Evolutionary conservation across 2,888 invertebrate genomes (phyloP).

Genomic region (Operophtera brumata): DNA sequence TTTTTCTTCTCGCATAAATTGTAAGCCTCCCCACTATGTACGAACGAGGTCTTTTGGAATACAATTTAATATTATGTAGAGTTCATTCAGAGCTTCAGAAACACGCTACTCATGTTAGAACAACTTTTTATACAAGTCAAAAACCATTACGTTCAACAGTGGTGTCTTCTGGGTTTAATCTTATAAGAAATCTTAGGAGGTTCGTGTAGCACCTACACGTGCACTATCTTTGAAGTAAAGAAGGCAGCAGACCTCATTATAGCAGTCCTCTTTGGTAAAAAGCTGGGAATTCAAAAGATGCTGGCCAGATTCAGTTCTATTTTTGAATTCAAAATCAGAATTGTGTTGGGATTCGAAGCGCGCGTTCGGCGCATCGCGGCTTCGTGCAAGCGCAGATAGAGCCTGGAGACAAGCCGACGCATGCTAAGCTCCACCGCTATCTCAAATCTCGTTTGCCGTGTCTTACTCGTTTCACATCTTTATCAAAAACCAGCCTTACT

Average conservation of each 20-base stretch:
- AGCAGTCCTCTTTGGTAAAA: slow-evolving; percentile 2
- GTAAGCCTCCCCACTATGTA: slow-evolving; percentile 7
- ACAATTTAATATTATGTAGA: not conserved
- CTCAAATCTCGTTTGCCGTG: slow-evolving; percentile 59
- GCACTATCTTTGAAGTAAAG: not conserved
- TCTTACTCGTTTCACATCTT: slow-evolving; percentile 64
- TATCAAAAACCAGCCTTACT: slow-evolving; percentile 59
- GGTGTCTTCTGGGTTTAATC: too few relatives aligned
- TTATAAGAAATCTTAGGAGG: too few relatives aligned
- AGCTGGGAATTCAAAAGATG: slow-evolving; percentile 8
- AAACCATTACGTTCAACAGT: too few relatives aligned
- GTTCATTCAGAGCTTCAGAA: not conserved
- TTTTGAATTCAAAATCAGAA: slow-evolving; percentile 31
- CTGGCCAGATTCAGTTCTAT: slow-evolving; percentile 24
- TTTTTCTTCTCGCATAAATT: slow-evolving; percentile 21
- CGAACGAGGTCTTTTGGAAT: not conserved
- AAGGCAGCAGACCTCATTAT: slow-evolving; percentile 10
- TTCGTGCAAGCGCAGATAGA: slow-evolving; percentile 39
- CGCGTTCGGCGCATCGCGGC: slow-evolving; percentile 29
- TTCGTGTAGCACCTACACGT: too few relatives aligned
- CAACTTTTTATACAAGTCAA: too few relatives aligned
- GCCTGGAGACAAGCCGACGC: slow-evolving; percentile 41
- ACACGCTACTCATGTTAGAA: not conserved
- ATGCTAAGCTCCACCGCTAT: slow-evolving; percentile 51
- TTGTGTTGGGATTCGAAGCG: slow-evolving; percentile 30